Evolutionary conservation across 2,113 vertebrate genomes (phyloP).

Genomic region (Barnardius zonarius): DNA sequence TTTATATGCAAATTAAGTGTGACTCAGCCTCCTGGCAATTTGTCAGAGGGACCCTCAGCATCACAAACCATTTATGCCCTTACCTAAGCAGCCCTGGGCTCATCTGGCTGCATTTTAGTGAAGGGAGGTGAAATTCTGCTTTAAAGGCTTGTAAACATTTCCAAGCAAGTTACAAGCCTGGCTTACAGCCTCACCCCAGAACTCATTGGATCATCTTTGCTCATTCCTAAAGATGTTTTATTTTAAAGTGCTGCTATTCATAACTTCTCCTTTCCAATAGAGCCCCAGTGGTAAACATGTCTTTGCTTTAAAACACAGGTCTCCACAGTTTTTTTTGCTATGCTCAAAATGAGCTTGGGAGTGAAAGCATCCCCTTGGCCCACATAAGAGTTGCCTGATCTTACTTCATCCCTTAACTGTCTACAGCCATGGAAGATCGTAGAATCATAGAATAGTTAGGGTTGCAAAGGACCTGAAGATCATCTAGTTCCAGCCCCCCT

Average conservation of each 20-base stretch:
- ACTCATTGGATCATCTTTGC: background rate
- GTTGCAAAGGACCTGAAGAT: too few relatives aligned
- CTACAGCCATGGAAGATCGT: background rate
- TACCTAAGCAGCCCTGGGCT: background rate
- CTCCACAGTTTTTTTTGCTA: background rate
- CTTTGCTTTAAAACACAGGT: background rate
- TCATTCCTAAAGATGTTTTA: background rate
- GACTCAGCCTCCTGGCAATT: conserved; percentile 56
- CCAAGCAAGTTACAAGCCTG: background rate
- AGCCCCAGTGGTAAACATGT: background rate
- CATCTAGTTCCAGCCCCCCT: too few relatives aligned
- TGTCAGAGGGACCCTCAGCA: conserved; percentile 18
- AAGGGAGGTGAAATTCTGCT: background rate
- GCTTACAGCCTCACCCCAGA: rapidly evolving
- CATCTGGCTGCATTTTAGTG: background rate
- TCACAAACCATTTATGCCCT: background rate
- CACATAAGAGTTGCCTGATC: background rate
- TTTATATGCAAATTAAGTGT: conserved; percentile 70
- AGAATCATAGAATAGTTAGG: too few relatives aligned
- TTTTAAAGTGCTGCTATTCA: background rate
- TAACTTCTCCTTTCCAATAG: background rate
- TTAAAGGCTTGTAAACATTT: background rate
- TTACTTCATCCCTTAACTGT: background rate
- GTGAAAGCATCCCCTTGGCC: background rate
- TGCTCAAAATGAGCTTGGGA: background rate